These are phyloP conservation scores for Notothenia rossii DNA, from an alignment of 2,113 vertebrate species.

Conservation along the genomic window DNA sequence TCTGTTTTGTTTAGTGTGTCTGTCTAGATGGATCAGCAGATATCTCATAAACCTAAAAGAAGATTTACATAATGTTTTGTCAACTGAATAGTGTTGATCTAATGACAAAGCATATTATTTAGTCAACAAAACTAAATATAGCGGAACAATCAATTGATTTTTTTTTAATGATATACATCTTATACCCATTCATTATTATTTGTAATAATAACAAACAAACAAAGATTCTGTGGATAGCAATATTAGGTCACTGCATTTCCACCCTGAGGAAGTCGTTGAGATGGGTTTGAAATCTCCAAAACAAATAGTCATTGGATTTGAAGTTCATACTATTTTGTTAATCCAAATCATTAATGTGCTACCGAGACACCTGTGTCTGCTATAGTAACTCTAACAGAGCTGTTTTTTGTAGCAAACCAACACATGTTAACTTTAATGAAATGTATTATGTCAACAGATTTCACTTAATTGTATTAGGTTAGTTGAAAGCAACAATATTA, in stretches of 20 bases:
- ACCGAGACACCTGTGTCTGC: too few species aligned
- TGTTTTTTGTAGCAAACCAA: not conserved
- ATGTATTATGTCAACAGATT: too few species aligned
- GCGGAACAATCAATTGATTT: not conserved
- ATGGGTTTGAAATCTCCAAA: not conserved
- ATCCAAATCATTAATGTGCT: not conserved
- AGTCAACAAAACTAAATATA: slow-evolving; percentile 8
- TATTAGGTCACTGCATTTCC: not conserved
- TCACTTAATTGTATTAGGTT: too few species aligned
- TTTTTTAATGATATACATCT: not conserved
- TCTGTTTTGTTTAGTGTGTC: slow-evolving; percentile 27
- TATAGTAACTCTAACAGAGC: too few species aligned
- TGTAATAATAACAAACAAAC: not conserved
- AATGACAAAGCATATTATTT: slow-evolving; percentile 10
- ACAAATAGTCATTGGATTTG: not conserved
- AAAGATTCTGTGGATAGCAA: not conserved
- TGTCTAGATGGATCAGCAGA: not conserved
- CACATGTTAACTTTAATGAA: too few species aligned
- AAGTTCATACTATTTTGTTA: not conserved
- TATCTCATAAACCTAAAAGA: slow-evolving; percentile 20
- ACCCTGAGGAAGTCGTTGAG: not conserved
- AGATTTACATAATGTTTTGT: slow-evolving; percentile 17
- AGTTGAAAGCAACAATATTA: too few species aligned
- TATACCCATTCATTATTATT: not conserved
- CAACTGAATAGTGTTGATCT: slow-evolving; percentile 6